Evolutionary conservation across 2,113 vertebrate genomes (phyloP), one percentile per base, ranked within the genome.

Genomic region (Ptilonorhynchus violaceus): DNA sequence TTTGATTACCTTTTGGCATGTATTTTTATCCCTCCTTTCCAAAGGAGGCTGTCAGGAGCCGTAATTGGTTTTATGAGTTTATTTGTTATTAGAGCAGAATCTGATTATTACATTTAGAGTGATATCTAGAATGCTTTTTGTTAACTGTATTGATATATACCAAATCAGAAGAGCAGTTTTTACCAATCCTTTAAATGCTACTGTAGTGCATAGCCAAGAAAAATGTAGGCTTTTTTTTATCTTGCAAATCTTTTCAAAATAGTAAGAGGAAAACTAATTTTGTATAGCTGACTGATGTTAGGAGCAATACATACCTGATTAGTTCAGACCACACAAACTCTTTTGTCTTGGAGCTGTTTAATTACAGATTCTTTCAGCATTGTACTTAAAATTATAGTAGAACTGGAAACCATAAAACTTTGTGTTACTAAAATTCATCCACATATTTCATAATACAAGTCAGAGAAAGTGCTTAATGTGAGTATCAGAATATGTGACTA

Each of bases 251-350:
- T 69, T 91, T 72, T 90, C 39, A 63, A 85, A 96, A 89, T 84
- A 85, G 3, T 44, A 90, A 66, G 42, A 67, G 47, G 17, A 67
- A 92, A 93, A 52, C 59, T 81, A 28, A 77, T 83, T 95, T 88
- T 25, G 13, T 88, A 11, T 70, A 81, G 44, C 33, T 73, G 79
- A 47, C 50, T 80, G 75, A 80, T 59, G 75, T 77, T 93, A 82
- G 79, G 41, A 77, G 64, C 55, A 67, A 56, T 67, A 13, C 9
- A 6, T 74, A 41, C 47, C 84, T 59, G 44, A 80, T 89, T 84
- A 78, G 52, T 80, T 93, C 44, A 88, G 93, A 95, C 92, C 88
- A 94, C 95, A 95, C 75, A 96, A 95, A 74, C 42, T 92, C 27
- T 62, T 53, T 64, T 87, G 22, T 89, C 35, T 88, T 86, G 75